Percentiles rank a stretch among this genome's conserved stretches.
Evolutionary conservation across 2,113 vertebrate genomes (phyloP).

Genomic region (Coreoperca whiteheadi): DNA sequence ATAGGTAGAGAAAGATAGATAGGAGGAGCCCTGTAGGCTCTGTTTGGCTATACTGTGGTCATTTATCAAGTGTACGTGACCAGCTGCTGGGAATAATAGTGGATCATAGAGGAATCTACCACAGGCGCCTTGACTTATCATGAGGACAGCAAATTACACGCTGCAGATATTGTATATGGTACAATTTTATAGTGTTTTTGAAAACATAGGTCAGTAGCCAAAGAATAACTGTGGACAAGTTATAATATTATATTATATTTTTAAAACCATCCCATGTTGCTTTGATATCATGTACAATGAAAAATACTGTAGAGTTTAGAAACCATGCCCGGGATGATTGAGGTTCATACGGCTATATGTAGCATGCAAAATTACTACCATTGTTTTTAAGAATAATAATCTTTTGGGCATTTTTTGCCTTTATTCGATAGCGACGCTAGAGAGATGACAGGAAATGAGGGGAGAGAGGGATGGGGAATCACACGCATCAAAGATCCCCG

Average conservation of each 20-base stretch:
- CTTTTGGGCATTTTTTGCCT: neutral
- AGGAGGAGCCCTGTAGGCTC: slow-evolving; percentile 53
- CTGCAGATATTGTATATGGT: slow-evolving; percentile 28
- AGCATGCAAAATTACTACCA: neutral
- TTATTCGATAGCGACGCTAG: neutral
- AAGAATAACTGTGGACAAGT: neutral
- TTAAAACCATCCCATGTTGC: neutral
- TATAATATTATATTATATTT: no score
- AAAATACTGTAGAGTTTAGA: slow-evolving; percentile 1
- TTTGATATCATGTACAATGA: neutral
- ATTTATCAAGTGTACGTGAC: slow-evolving; percentile 66
- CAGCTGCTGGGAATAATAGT: slow-evolving; percentile 56
- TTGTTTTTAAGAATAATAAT: neutral
- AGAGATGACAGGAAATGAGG: neutral
- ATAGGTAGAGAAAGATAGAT: slow-evolving; percentile 59
- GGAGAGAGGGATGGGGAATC: neutral
- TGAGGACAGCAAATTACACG: slow-evolving; percentile 51
- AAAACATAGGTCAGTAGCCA: neutral
- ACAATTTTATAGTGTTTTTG: neutral
- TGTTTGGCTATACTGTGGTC: slow-evolving; percentile 57
- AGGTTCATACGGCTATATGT: neutral
- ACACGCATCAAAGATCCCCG: neutral
- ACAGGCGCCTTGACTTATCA: slow-evolving; percentile 51
- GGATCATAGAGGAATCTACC: slow-evolving; percentile 48
- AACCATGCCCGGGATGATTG: neutral